These are phyloP conservation scores for Taphrorychus bicolor DNA, from an alignment of 2,888 invertebrate species.

Conservation along the genomic window DNA sequence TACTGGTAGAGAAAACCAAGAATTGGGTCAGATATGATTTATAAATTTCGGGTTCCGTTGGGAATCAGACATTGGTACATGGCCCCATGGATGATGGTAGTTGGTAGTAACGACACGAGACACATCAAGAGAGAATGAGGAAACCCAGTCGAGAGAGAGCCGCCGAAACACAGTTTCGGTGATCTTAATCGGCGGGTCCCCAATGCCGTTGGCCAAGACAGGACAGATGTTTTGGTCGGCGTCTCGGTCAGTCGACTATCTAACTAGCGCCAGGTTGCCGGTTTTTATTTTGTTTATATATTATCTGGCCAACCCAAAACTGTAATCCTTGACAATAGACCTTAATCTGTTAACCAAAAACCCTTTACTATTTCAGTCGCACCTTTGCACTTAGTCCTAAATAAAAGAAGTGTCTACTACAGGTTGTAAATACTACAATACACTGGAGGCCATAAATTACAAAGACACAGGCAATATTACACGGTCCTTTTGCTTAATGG, in stretches of 20 bases:
- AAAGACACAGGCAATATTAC: constrained; percentile 3
- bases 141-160: constrained; percentile 28
- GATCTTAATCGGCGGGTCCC: constrained; percentile 55
- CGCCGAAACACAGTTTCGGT: constrained; percentile 49
- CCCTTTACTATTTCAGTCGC: no score
- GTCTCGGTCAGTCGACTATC: constrained; percentile 28
- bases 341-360: no score
- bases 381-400: no score
- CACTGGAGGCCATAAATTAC: constrained; percentile 4
- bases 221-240: constrained; percentile 57
- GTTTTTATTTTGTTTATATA: constrained; percentile 10
- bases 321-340: no score
- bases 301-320: not conserved
- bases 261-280: constrained; percentile 20
- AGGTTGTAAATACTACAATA: no score
- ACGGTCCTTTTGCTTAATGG: not conserved
- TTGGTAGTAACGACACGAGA: no score
- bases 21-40: no score
- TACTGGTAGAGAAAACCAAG: no score
- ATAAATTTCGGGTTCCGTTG: not conserved
- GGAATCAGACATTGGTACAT: no score
- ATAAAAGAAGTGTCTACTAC: no score
- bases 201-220: constrained; percentile 58
- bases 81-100: no score
- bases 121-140: constrained; percentile 2